Conservation (phyloP, 1,140 invertebrate genomes). For the Hormaphis cornu region DNA sequence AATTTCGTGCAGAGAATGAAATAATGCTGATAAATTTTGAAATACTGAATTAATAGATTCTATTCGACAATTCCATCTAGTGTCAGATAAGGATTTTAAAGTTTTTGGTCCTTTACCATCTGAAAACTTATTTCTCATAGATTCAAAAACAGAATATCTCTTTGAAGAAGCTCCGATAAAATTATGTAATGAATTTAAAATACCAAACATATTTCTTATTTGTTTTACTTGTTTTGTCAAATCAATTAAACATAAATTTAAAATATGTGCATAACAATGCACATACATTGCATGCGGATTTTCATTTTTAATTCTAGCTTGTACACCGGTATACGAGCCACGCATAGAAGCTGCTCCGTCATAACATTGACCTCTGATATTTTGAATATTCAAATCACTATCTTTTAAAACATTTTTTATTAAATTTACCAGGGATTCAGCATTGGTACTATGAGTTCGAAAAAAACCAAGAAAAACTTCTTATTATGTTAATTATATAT, state of each 20-base stretch:
- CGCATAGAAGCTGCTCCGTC: slow-evolving; percentile 17
- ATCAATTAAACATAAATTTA: background rate
- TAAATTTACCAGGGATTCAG: too few relatives aligned
- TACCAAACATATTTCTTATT: background rate
- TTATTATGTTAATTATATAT: too few relatives aligned
- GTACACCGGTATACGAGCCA: slow-evolving; percentile 10
- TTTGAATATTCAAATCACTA: background rate
- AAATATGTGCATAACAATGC: slow-evolving; percentile 12
- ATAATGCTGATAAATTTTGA: too few relatives aligned
- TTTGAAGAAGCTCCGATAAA: background rate
- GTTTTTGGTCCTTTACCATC: background rate
- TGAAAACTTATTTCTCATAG: background rate
- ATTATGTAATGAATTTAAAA: background rate
- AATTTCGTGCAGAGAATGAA: background rate
- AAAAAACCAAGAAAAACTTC: too few relatives aligned
- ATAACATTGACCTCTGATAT: slow-evolving; percentile 28
- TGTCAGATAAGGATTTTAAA: background rate
- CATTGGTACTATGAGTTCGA: too few relatives aligned
- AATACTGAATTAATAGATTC: background rate
- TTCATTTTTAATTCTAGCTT: background rate
- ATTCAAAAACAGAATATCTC: background rate
- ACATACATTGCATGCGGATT: slow-evolving; percentile 11
- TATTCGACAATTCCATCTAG: background rate
- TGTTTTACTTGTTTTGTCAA: background rate
- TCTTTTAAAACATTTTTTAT: too few relatives aligned